A percentile compares a stretch with the other conserved stretches of the same genome.
These are phyloP conservation scores for Columba livia DNA, from an alignment of 2,113 vertebrate genomes.

Conservation along the genomic window DNA sequence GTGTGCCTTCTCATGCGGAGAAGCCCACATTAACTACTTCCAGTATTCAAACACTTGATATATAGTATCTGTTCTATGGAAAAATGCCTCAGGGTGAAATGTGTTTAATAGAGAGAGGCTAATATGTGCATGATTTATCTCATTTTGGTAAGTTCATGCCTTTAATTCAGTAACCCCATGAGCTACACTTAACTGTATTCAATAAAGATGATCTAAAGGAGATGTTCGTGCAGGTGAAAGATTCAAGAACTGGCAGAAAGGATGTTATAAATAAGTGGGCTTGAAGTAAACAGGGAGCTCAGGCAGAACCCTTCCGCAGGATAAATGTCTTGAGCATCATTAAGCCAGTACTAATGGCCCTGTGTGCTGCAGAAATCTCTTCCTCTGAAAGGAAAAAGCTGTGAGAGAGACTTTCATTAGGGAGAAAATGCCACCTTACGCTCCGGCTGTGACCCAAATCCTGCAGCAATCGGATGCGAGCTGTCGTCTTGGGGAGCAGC, in stretches of 20 bases:
- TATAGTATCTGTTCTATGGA: slow-evolving; percentile 20
- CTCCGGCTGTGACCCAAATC: background rate
- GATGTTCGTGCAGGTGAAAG: slow-evolving; percentile 22
- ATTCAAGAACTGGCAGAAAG: slow-evolving; percentile 46
- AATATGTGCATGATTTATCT: slow-evolving; percentile 66
- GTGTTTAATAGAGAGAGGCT: slow-evolving; percentile 64
- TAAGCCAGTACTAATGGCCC: slow-evolving; percentile 29
- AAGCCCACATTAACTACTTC: background rate
- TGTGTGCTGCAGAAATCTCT: background rate
- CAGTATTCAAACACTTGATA: slow-evolving; percentile 4
- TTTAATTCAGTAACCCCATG: slow-evolving; percentile 55
- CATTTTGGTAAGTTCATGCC: slow-evolving; percentile 53
- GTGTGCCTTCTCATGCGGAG: background rate
- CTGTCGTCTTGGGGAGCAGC: background rate
- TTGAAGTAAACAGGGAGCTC: slow-evolving; percentile 39
- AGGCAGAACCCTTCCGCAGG: slow-evolving; percentile 10
- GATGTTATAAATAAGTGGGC: slow-evolving; percentile 46
- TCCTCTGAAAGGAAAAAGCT: slow-evolving; percentile 33
- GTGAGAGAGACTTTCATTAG: slow-evolving; percentile 9
- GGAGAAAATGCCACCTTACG: background rate
- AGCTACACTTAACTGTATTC: slow-evolving; percentile 56
- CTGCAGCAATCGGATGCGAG: background rate
- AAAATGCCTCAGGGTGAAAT: slow-evolving; percentile 59
- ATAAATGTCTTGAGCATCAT: slow-evolving; percentile 35
- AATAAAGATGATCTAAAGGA: slow-evolving; percentile 66